Evolutionary conservation across 2,888 invertebrate genomes (phyloP), one percentile per base, ranked within the genome.

Genomic region (Steromphala cineraria): DNA sequence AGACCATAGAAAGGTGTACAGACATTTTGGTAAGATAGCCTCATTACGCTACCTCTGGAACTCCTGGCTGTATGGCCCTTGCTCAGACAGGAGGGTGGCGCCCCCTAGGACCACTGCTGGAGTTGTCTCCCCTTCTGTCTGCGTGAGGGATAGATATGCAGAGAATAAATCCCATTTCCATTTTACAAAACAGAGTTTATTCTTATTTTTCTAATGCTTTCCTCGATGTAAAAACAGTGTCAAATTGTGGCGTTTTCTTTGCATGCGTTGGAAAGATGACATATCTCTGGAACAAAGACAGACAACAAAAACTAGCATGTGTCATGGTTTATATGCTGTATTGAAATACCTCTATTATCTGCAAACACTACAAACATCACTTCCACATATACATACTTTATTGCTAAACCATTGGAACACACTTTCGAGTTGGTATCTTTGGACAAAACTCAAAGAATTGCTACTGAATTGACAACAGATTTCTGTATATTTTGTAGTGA

Each of bases 151-250:
- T 71, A 40, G 40, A 71, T 84, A 81, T 83, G 80, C 83, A 82
- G 80, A 84, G 67, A 84, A 84, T 82, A 83, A 84, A 84, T 80
- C 84, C 82, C 84, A 84, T 85, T 85, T 85, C 81, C 83, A 82
- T 82, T 81, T 53, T 55, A 55, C 55, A 55, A 31, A 31, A 71
- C 31, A 71, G 71, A 71, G 71, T 71, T 71, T 71, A 62, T 71
- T 71, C 71, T 71, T 71, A 28, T 71, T 71, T 71, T 40, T 36
- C 36, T 10, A 71, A 71, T 36, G 36, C 62, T 62, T 62, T 62
- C 62, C 62, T 46, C 46, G 13, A 46, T 46, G 46, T 46, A 46
- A 46, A 46, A 10, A 46, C 10, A 46, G 46, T 46, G 46, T 46
- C 46, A 46, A 46, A 10, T 46, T 46, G 46, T 46, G 46, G 46